Percentiles rank a stretch among this genome's conserved stretches.
These are phyloP conservation scores for Oedothorax gibbosus DNA, from an alignment of 1,140 invertebrate genomes.

Conservation along the genomic window DNA sequence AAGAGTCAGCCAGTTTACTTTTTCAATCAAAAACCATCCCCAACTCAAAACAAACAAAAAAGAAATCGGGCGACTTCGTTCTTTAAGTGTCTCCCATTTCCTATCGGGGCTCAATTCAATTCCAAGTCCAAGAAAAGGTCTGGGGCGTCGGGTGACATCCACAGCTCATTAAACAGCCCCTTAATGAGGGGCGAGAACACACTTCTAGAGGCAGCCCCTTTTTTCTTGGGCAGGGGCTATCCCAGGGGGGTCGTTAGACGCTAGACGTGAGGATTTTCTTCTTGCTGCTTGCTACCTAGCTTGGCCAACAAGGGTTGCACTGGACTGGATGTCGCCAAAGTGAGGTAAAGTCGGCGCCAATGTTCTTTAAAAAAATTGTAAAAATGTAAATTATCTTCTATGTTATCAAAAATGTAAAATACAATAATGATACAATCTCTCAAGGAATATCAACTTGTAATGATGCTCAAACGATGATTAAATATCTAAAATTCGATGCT, in stretches of 20 bases:
- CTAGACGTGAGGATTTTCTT: constrained; percentile 32
- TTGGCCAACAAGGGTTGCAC: too few species aligned
- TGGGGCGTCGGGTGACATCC: constrained; percentile 27
- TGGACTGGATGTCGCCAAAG: too few species aligned
- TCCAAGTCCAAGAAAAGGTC: not conserved
- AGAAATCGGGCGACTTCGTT: not conserved
- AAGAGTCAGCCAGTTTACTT: too few species aligned
- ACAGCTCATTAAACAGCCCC: constrained; percentile 33
- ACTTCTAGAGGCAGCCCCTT: constrained; percentile 11
- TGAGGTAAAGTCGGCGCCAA: too few species aligned
- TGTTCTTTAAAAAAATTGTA: too few species aligned
- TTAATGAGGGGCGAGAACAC: constrained; percentile 40
- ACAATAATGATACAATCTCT: too few species aligned
- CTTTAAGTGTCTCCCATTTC: not conserved
- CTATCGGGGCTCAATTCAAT: not conserved
- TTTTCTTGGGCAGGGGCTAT: not conserved
- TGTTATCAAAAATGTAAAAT: too few species aligned
- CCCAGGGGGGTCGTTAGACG: constrained; percentile 36
- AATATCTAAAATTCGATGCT: too few species aligned
- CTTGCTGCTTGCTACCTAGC: too few species aligned
- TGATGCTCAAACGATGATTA: too few species aligned
- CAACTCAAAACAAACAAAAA: not conserved
- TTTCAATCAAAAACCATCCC: not conserved
- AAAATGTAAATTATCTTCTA: too few species aligned
- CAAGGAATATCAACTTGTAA: too few species aligned